Conservation (phyloP, 2,113 vertebrate species). For the Phylloscopus trochiloides region DNA sequence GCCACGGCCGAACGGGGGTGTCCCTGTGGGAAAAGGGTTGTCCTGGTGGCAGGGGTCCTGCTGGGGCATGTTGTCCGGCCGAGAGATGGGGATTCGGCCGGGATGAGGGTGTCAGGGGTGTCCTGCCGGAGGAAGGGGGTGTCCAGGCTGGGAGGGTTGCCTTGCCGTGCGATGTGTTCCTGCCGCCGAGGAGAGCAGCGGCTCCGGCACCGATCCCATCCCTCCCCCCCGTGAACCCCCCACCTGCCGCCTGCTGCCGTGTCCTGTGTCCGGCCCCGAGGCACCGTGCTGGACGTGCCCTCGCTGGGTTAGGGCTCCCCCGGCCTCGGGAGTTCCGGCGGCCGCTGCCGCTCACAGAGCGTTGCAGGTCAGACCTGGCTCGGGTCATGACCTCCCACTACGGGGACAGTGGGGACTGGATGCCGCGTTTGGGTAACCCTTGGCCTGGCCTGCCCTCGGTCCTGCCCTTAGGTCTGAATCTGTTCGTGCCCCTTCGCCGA, state of each 20-base stretch:
- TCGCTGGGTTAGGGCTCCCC: too few relatives aligned
- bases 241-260: not conserved
- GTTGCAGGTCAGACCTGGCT: not conserved
- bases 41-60: too few relatives aligned
- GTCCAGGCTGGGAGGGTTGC: too few relatives aligned
- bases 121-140: not conserved
- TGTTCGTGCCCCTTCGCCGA: not conserved
- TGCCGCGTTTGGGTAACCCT: not conserved
- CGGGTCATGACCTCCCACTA: accelerated
- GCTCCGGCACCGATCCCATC: too few relatives aligned
- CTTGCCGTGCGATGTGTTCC: not conserved
- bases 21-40: not conserved
- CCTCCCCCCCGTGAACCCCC: too few relatives aligned
- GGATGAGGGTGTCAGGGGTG: not conserved
- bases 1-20: too few relatives aligned
- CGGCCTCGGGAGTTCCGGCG: too few relatives aligned
- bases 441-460: accelerated
- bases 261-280: not conserved
- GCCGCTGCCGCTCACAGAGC: not conserved
- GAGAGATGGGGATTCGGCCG: too few relatives aligned
- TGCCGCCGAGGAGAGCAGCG: not conserved
- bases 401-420: not conserved
- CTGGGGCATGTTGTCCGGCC: too few relatives aligned
- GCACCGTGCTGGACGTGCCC: not conserved
- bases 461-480: not conserved